phyloP scores from a whole-genome alignment of 2,797 vertebrate species.

The Erethizon dorsatum region DNA sequence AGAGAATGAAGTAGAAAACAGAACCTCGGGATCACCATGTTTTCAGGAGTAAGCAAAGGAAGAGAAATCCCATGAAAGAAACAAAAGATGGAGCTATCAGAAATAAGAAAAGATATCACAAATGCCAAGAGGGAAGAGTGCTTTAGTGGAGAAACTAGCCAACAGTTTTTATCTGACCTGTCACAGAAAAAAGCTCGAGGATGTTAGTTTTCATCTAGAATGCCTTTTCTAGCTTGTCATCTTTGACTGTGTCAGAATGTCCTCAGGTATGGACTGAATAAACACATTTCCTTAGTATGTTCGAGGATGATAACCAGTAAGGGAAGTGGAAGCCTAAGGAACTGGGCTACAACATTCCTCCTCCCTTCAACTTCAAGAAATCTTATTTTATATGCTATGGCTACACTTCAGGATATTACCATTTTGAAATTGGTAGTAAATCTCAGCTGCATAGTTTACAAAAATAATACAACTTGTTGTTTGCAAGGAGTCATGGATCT shows the following conservation, averaged over 20 bases:
- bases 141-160: conserved; percentile 37
- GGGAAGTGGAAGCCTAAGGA: conserved; percentile 38
- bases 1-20: conserved; percentile 38
- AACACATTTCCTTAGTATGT: conserved; percentile 58
- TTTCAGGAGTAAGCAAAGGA: conserved; percentile 51
- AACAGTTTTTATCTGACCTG: conserved; percentile 62
- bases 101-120: conserved; percentile 58
- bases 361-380: conserved; percentile 60
- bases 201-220: conserved; percentile 61
- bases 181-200: conserved; percentile 65
- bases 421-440: conserved; percentile 56
- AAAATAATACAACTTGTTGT: conserved; percentile 19
- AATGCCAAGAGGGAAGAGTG: conserved; percentile 41
- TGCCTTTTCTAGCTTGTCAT: conserved; percentile 55
- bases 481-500: neutral
- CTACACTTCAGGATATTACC: neutral
- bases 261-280: conserved; percentile 64
- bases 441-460: neutral
- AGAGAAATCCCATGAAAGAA: conserved; percentile 43
- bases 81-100: conserved; percentile 42
- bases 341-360: neutral
- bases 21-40: conserved; percentile 38
- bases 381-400: neutral
- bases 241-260: conserved; percentile 60
- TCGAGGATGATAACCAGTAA: conserved; percentile 61